These are phyloP conservation scores for Nettapus auritus DNA, from an alignment of 2,113 vertebrate genomes.

Conservation along the genomic window DNA sequence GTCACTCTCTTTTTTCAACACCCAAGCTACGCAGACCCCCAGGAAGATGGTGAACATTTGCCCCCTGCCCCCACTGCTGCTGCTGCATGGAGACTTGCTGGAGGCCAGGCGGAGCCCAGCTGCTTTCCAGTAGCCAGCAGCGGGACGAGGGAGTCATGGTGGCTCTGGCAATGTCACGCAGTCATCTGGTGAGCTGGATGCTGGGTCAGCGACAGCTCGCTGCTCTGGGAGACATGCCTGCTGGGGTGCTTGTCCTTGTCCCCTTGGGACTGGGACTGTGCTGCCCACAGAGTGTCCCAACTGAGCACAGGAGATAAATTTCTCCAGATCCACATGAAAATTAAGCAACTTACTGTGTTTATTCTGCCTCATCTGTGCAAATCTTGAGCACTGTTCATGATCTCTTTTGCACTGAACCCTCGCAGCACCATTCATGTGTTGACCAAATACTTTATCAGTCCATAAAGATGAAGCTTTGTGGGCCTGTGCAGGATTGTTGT, in stretches of 20 bases:
- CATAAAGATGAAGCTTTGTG: background rate
- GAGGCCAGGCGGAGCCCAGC: background rate
- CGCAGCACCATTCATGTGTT: background rate
- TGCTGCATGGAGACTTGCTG: fast-evolving
- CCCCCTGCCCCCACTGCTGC: background rate
- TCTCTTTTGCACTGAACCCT: background rate
- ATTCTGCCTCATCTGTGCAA: background rate
- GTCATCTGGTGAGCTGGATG: background rate
- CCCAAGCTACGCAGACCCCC: background rate
- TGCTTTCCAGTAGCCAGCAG: background rate
- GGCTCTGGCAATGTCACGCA: fast-evolving
- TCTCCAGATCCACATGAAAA: background rate
- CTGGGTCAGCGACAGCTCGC: background rate
- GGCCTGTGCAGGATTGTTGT: background rate
- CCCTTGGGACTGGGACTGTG: background rate
- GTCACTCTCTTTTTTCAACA: background rate
- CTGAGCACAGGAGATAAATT: background rate
- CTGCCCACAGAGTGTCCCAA: background rate
- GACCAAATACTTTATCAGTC: background rate
- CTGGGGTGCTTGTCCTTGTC: background rate
- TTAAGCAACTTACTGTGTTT: background rate
- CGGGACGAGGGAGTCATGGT: background rate
- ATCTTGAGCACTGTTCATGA: background rate
- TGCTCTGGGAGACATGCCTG: background rate
- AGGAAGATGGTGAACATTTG: background rate